Conservation (phyloP, 2,113 vertebrate genomes). For the Caloenas nicobarica region DNA sequence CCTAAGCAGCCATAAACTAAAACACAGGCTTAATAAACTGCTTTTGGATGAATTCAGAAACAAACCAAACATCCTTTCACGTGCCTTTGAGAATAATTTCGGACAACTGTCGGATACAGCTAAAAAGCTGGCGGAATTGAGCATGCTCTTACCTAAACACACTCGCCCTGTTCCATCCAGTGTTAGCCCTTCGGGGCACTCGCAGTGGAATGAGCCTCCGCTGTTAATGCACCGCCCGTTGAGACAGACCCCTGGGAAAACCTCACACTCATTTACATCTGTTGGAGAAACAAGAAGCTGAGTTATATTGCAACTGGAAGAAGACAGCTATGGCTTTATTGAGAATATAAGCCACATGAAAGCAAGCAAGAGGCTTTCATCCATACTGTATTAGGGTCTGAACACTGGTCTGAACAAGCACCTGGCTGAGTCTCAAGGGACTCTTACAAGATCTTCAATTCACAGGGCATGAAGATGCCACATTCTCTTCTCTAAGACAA, state of each 20-base stretch:
- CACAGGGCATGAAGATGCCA: neutral
- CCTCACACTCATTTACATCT: constrained; percentile 82
- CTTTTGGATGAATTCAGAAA: neutral
- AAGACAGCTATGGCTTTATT: neutral
- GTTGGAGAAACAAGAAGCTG: neutral
- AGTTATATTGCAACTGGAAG: neutral
- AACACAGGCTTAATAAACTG: neutral
- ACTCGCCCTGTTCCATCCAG: constrained; percentile 75
- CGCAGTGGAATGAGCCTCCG: constrained; percentile 78
- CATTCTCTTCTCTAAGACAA: neutral
- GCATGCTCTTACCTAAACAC: constrained; percentile 73
- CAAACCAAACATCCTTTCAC: neutral
- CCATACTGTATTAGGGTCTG: too few relatives aligned
- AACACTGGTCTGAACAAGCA: neutral
- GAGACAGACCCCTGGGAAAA: constrained; percentile 80
- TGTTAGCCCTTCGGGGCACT: constrained; percentile 76
- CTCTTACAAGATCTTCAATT: neutral
- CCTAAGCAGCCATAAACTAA: neutral
- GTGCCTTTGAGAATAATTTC: neutral
- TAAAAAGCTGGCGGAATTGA: neutral
- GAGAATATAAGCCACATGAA: neutral
- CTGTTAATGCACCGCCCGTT: constrained; percentile 78
- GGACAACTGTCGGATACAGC: neutral
- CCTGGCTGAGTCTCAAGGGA: neutral
- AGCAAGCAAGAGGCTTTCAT: neutral